These are phyloP conservation scores for Eulithis prunata DNA, from an alignment of 2,888 invertebrate species.

Conservation along the genomic window DNA sequence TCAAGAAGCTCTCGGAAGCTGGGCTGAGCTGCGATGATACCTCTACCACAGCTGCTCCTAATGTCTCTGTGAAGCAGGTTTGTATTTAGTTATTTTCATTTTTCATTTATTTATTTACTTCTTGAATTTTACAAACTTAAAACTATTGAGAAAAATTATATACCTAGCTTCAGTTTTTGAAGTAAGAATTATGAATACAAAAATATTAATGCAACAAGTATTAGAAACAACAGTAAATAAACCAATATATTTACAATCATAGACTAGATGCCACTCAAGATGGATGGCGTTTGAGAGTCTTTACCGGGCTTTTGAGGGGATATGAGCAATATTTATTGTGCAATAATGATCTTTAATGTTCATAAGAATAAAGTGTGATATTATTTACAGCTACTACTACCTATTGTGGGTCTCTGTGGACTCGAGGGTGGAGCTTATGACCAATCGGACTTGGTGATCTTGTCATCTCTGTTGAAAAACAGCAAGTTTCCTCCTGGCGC, in stretches of 20 bases:
- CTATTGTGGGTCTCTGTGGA: conserved; percentile 89
- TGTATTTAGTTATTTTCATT: conserved; percentile 21
- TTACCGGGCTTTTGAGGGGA: too few species aligned
- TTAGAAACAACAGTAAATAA: too few species aligned
- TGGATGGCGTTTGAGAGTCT: too few species aligned
- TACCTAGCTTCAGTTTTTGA: neutral
- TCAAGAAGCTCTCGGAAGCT: conserved; percentile 79
- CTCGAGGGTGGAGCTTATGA: conserved; percentile 87
- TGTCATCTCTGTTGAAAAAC: conserved; percentile 91
- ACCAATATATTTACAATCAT: too few species aligned
- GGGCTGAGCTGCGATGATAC: conserved; percentile 72
- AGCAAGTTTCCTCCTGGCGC: conserved; percentile 86
- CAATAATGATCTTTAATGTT: too few species aligned
- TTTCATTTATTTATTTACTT: too few species aligned
- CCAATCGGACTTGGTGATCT: conserved; percentile 89
- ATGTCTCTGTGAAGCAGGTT: conserved; percentile 80
- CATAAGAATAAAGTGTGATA: neutral
- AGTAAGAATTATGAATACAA: neutral
- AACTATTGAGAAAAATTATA: neutral
- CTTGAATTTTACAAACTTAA: too few species aligned
- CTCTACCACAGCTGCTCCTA: conserved; percentile 71
- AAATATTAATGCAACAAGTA: too few species aligned
- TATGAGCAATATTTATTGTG: too few species aligned
- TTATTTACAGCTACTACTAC: conserved; percentile 84
- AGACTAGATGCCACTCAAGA: too few species aligned